Evolutionary conservation across 2,888 invertebrate genomes (phyloP).

Genomic region (Parapristionchus giblindavisi): DNA sequence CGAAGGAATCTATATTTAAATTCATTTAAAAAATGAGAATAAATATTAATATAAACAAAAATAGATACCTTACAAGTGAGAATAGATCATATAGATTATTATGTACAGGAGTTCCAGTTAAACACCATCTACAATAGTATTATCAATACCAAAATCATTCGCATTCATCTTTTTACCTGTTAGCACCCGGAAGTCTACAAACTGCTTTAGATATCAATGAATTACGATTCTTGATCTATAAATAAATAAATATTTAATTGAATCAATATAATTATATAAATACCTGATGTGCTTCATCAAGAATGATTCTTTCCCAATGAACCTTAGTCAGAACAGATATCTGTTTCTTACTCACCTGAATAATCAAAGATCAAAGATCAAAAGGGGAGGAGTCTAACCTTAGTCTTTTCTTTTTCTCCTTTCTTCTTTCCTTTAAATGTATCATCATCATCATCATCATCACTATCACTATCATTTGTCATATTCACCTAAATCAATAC

Average conservation of each 20-base stretch:
- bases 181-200: slow-evolving; percentile 76
- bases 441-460: slow-evolving; percentile 34
- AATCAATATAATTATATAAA: not conserved
- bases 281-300: slow-evolving; percentile 93
- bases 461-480: not conserved
- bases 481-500: slow-evolving; percentile 8
- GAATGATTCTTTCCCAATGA: slow-evolving; percentile 84
- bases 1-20: slow-evolving; percentile 78
- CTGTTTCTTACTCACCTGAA: slow-evolving; percentile 43
- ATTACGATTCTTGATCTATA: slow-evolving; percentile 80
- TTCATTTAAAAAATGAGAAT: too few relatives aligned
- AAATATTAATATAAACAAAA: too few relatives aligned
- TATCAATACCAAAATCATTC: not conserved
- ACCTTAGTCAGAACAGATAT: slow-evolving; percentile 75
- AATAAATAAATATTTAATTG: not conserved
- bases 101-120: slow-evolving; percentile 91
- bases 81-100: slow-evolving; percentile 83
- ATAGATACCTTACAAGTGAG: slow-evolving; percentile 72
- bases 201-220: slow-evolving; percentile 74
- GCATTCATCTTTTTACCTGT: slow-evolving; percentile 75
- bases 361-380: not conserved
- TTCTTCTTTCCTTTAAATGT: not conserved
- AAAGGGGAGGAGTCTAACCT: not conserved
- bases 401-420: not conserved
- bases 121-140: slow-evolving; percentile 77